Percentiles rank a stretch among this genome's conserved stretches.
phyloP scores from a whole-genome alignment of 1,140 invertebrate species.

The Maniola jurtina region DNA sequence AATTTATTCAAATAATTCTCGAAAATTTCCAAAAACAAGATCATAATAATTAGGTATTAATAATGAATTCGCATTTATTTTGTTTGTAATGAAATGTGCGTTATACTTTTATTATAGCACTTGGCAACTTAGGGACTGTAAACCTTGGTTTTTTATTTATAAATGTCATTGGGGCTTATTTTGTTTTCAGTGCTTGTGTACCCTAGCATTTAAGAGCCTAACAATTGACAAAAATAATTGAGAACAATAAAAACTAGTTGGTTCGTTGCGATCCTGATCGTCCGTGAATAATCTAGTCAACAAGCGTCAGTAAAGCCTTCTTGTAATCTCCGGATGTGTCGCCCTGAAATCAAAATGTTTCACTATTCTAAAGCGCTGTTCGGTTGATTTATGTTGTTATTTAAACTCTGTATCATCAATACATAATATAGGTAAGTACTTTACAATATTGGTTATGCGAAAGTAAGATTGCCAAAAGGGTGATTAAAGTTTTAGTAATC shows the following conservation, averaged over 20 bases:
- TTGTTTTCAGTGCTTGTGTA: conserved; percentile 32
- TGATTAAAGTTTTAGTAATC: no score
- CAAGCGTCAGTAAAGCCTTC: conserved; percentile 89
- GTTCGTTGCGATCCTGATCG: conserved; percentile 49
- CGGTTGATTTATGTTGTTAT: not conserved
- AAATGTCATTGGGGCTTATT: not conserved
- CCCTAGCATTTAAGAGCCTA: conserved; percentile 56
- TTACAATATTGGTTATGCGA: no score
- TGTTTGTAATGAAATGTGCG: no score
- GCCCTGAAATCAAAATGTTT: conserved; percentile 83
- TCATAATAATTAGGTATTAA: no score
- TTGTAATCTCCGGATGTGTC: conserved; percentile 96
- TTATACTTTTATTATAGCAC: no score
- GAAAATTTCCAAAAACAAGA: no score
- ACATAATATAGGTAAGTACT: no score
- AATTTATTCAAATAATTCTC: no score
- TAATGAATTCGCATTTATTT: no score
- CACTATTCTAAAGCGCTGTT: conserved; percentile 51
- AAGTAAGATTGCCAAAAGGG: no score
- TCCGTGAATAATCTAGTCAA: conserved; percentile 81
- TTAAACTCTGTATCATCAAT: no score
- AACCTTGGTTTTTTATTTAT: not conserved
- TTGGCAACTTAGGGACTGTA: no score
- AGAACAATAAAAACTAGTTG: conserved; percentile 50
- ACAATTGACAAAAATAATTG: conserved; percentile 65